Evolutionary conservation across 2,888 invertebrate genomes (phyloP).

Genomic region (Chymomyza amoena): DNA sequence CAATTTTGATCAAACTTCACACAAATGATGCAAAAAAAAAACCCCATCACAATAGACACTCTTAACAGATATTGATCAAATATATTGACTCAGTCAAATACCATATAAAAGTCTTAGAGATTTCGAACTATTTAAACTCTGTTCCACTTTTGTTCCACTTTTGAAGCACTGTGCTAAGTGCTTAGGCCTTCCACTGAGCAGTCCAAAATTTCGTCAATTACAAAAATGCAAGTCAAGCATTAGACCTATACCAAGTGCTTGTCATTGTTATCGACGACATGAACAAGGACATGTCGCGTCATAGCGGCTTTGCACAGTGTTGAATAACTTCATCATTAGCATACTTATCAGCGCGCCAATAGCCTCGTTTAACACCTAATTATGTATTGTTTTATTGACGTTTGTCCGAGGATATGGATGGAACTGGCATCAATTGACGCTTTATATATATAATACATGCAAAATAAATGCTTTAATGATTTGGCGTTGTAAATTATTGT

Average conservation of each 20-base stretch:
- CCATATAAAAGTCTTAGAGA: too few relatives aligned
- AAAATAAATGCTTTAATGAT: slow-evolving; percentile 45
- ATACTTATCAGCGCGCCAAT: background rate
- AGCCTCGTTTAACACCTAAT: background rate
- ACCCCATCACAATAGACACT: too few relatives aligned
- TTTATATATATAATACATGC: background rate
- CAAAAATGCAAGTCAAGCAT: slow-evolving; percentile 62
- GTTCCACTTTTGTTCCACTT: too few relatives aligned
- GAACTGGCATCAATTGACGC: background rate
- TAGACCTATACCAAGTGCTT: background rate
- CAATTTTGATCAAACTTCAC: too few relatives aligned
- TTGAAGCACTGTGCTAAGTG: too few relatives aligned
- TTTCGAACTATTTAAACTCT: too few relatives aligned
- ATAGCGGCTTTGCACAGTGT: background rate
- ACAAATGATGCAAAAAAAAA: too few relatives aligned
- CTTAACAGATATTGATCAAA: too few relatives aligned
- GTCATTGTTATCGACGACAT: background rate
- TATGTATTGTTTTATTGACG: background rate
- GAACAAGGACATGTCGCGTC: background rate
- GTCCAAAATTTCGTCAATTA: slow-evolving; percentile 23
- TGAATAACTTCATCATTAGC: background rate
- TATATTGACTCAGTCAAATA: too few relatives aligned
- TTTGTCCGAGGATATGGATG: background rate
- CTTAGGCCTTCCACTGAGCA: too few relatives aligned
- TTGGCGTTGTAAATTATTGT: slow-evolving; percentile 62